phyloP scores from a whole-genome alignment of 2,888 invertebrate genomes.

The Xanthia icteritia region DNA sequence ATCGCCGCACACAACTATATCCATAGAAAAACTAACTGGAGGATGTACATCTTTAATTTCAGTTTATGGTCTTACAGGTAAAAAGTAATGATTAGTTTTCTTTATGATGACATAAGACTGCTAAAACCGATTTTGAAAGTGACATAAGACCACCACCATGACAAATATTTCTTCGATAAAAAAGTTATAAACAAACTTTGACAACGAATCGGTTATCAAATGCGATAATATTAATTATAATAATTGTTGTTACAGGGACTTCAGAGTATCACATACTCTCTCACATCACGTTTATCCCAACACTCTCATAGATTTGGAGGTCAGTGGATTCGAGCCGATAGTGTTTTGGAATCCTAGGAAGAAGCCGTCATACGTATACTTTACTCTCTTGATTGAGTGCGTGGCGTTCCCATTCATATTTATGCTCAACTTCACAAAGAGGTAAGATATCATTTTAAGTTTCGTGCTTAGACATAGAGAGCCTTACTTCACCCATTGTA shows the following conservation, averaged over 20 bases:
- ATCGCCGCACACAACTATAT: slow-evolving; percentile 94
- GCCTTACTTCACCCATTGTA: not conserved
- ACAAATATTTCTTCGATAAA: too few relatives aligned
- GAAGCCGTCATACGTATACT: slow-evolving; percentile 83
- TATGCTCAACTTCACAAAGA: slow-evolving; percentile 79
- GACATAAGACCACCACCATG: too few relatives aligned
- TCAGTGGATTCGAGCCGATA: slow-evolving; percentile 93
- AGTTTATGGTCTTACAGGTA: slow-evolving; percentile 92
- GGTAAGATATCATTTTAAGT: slow-evolving; percentile 74
- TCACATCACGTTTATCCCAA: slow-evolving; percentile 96
- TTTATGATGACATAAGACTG: not conserved
- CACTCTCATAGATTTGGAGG: slow-evolving; percentile 93
- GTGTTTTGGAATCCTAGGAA: slow-evolving; percentile 92
- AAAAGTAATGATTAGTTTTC: not conserved
- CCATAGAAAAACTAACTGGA: slow-evolving; percentile 94
- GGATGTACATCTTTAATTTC: slow-evolving; percentile 94
- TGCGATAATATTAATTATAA: not conserved
- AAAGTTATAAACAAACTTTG: not conserved
- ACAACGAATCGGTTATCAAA: not conserved
- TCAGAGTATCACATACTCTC: slow-evolving; percentile 94
- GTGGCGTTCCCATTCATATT: slow-evolving; percentile 82
- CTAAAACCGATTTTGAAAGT: too few relatives aligned
- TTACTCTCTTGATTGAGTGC: slow-evolving; percentile 87
- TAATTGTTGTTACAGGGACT: slow-evolving; percentile 89
- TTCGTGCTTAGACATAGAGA: not conserved